Evolutionary conservation across 2,113 vertebrate genomes (phyloP).

Genomic region (Periophthalmodon schlosseri): DNA sequence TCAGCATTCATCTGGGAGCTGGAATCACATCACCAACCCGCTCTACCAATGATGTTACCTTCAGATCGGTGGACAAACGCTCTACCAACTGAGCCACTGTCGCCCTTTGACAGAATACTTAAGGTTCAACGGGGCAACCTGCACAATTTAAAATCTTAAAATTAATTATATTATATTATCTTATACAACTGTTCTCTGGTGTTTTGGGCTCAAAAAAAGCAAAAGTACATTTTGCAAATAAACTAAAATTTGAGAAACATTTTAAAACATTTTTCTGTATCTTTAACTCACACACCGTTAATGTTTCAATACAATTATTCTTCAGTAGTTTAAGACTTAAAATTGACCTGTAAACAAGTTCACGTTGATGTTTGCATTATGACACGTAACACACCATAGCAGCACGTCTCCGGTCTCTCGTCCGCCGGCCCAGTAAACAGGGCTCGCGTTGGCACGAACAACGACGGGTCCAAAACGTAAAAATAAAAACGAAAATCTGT

Average conservation of each 20-base stretch:
- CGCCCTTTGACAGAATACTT: background rate
- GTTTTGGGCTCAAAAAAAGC: background rate
- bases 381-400: constrained; percentile 49
- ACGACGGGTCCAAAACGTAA: constrained; percentile 30
- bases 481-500: constrained; percentile 61
- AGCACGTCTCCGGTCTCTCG: constrained; percentile 51
- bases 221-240: background rate
- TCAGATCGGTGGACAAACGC: no score
- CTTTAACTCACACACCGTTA: background rate
- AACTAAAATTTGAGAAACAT: background rate
- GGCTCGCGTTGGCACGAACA: constrained; percentile 74
- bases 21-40: no score
- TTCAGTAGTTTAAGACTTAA: background rate
- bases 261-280: background rate
- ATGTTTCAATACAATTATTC: background rate
- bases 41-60: no score
- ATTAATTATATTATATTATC: no score
- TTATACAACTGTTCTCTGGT: background rate
- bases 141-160: background rate
- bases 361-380: constrained; percentile 5
- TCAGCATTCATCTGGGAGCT: no score
- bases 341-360: constrained; percentile 8
- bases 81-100: no score
- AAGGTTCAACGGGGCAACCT: background rate
- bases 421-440: constrained; percentile 42